Evolutionary conservation across 2,797 vertebrate genomes (phyloP), one percentile per base, ranked within the genome.

Genomic region (Ceyx erithaca): DNA sequence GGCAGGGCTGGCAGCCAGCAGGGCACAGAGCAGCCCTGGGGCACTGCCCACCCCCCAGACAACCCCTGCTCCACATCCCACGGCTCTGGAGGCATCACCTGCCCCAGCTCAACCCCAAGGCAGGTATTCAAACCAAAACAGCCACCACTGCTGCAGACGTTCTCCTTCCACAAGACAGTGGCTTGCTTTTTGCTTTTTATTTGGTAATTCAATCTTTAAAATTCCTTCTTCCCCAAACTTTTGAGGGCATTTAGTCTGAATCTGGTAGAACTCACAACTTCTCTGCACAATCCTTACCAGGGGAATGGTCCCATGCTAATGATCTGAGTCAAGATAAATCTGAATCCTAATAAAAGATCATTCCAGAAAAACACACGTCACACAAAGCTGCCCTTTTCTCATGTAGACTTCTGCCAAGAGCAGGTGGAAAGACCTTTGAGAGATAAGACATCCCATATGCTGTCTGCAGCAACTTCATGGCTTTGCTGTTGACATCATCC

Each of bases 381-480:
- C 37, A 85, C 43, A 81, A 79, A 93, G 90, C 37, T 92, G 91
- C 88, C 92, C 91, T 96, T 96, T 95, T 37, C 58, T 84, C 92
- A 93, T 67, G 63, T 89, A 96, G 89, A 85, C 54, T 93, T 92
- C 90, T 94, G 91, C 94, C 94, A 96, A 93, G 12, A 94, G 88
- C 89, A 95, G 94, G 96, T 90, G 67, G 92, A 95, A 96, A 96
- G 92, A 94, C 92, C 90, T 96, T 93, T 96, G 72, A 84, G 94
- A 96, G 95, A 80, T 54, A 85, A 92, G 69, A 58, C 71, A 63
- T 35, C 87, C 90, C 93, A 95, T 94, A 94, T 95, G 86, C 84
- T 6, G 19, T 79, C 89, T 90, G 68, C 57, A 67, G 62, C 66
- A 92, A 88, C 55, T 73, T 85, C 16, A 8, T 9, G 61, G 86